A percentile compares a stretch with the other conserved stretches of the same genome.
Evolutionary conservation across 1,140 invertebrate species (phyloP).

Genomic region (Triops cancriformis): DNA sequence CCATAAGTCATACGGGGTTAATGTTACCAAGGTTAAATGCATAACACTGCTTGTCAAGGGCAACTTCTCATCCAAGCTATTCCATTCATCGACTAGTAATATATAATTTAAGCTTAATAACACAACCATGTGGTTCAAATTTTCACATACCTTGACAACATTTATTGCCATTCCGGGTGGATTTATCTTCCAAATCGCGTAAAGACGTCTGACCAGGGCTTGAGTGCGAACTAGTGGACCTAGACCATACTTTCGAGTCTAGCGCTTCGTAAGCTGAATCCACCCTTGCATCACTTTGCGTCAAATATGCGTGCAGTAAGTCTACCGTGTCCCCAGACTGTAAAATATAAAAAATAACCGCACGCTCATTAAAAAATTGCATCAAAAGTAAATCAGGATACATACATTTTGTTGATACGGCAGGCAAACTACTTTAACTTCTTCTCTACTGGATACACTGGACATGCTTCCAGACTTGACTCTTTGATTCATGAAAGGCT

Average conservation of each 20-base stretch:
- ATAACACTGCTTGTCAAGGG: conserved; percentile 32
- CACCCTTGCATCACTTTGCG: conserved; percentile 18
- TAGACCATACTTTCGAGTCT: conserved; percentile 21
- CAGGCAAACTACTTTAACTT: conserved; percentile 14
- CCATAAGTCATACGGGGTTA: not conserved
- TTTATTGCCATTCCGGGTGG: not conserved
- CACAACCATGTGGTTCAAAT: not conserved
- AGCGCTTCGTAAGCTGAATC: conserved; percentile 27
- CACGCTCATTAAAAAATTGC: not conserved
- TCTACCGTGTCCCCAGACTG: conserved; percentile 11
- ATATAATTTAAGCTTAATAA: not conserved
- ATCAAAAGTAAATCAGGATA: not conserved
- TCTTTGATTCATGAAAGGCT: conserved; percentile 16
- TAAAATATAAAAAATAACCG: not conserved
- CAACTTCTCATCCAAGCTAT: conserved; percentile 18
- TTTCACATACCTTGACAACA: conserved; percentile 4
- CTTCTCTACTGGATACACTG: conserved; percentile 25
- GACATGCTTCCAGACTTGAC: not conserved
- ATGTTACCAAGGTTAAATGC: conserved; percentile 24
- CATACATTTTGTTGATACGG: conserved; percentile 21
- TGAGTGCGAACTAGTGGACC: not conserved
- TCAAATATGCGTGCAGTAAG: not conserved
- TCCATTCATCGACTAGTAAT: conserved; percentile 14
- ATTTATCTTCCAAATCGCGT: not conserved
- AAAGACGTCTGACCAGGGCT: not conserved